phyloP scores from a whole-genome alignment of 2,113 vertebrate genomes.

The Pungitius pungitius region DNA sequence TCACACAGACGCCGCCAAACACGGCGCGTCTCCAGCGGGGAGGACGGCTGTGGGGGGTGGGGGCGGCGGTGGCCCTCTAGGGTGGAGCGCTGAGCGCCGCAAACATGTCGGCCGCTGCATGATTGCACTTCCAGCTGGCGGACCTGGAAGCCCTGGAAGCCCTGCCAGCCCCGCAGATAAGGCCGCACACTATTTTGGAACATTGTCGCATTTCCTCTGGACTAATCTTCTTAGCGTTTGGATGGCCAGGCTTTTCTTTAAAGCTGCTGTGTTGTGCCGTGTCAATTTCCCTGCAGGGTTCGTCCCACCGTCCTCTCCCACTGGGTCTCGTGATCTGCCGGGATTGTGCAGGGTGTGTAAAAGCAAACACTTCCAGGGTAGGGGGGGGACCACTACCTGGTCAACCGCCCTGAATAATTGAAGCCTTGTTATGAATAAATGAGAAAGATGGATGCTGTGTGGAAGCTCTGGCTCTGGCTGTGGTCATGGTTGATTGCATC shows the following conservation, averaged over 20 bases:
- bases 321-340: not conserved
- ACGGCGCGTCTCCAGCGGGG: not conserved
- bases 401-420: conserved; percentile 66
- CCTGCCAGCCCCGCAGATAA: conserved; percentile 49
- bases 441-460: conserved; percentile 35
- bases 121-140: conserved; percentile 48
- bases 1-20: not conserved
- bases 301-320: conserved; percentile 8
- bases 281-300: conserved; percentile 4
- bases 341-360: conserved; percentile 19
- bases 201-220: conserved; percentile 54
- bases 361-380: conserved; percentile 28
- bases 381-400: conserved; percentile 24
- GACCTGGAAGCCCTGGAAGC: conserved; percentile 40
- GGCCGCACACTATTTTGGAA: conserved; percentile 61
- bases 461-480: conserved; percentile 26
- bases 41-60: not conserved
- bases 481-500: conserved; percentile 56
- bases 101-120: not conserved
- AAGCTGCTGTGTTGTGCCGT: conserved; percentile 21
- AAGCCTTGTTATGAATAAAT: conserved; percentile 73
- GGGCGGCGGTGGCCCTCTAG: conserved; percentile 25
- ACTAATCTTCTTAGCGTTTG: conserved; percentile 67
- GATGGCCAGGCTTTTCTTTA: conserved; percentile 44
- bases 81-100: conserved; percentile 5